phyloP scores from a whole-genome alignment of 2,113 vertebrate species.

The Budorcas taxicolor region DNA sequence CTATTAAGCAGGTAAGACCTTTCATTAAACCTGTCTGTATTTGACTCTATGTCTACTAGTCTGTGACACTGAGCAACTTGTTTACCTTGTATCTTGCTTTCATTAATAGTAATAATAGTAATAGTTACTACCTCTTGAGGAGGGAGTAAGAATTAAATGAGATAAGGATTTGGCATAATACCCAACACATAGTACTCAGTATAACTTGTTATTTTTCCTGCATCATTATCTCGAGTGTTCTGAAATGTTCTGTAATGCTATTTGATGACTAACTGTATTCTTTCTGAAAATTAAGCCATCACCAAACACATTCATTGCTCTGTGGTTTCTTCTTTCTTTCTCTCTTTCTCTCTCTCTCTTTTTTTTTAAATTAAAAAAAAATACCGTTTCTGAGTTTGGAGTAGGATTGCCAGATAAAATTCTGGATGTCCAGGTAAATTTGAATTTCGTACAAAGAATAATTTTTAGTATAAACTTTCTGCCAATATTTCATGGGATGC shows the following conservation, averaged over 20 bases:
- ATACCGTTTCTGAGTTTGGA: neutral
- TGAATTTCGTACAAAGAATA: neutral
- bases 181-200: neutral
- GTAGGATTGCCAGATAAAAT: neutral
- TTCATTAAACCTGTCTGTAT: neutral
- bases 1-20: neutral
- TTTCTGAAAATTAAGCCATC: conserved; percentile 22
- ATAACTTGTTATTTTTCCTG: neutral
- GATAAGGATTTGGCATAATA: neutral
- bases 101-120: neutral
- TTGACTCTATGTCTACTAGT: neutral
- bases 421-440: neutral
- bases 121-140: neutral
- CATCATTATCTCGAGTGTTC: neutral
- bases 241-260: neutral
- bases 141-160: conserved; percentile 5
- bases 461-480: neutral
- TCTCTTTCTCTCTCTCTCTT: neutral
- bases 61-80: neutral
- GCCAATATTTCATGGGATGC: neutral
- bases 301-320: neutral
- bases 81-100: conserved; percentile 13
- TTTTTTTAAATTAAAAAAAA: neutral
- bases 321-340: neutral
- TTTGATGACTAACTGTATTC: neutral